phyloP scores from a whole-genome alignment of 2,888 invertebrate species.

The Diplolepis rosae region DNA sequence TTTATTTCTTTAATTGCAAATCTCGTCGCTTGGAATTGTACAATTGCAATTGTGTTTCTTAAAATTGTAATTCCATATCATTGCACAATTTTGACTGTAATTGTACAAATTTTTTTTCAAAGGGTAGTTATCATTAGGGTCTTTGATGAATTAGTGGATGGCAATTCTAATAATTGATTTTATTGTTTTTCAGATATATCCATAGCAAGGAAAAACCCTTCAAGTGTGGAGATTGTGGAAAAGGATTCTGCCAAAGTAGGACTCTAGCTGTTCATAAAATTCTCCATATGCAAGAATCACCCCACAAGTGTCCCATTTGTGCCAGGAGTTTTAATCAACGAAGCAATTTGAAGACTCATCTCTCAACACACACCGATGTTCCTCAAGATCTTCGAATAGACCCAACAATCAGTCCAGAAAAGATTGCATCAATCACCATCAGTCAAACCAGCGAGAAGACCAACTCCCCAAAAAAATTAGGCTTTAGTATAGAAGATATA shows the following conservation, averaged over 20 bases:
- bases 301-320: conserved; percentile 94
- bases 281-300: conserved; percentile 93
- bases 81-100: too few relatives aligned
- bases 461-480: conserved; percentile 76
- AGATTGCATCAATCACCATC: conserved; percentile 50
- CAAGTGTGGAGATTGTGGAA: conserved; percentile 96
- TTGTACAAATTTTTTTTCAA: neutral
- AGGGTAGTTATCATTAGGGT: neutral
- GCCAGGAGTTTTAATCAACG: conserved; percentile 93
- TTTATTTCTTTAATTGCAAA: neutral
- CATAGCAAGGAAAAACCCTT: conserved; percentile 99
- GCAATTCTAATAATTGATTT: conserved; percentile 6
- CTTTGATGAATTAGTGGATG: neutral
- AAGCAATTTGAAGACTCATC: conserved; percentile 92
- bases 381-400: conserved; percentile 72
- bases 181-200: conserved; percentile 84
- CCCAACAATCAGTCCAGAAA: conserved; percentile 43
- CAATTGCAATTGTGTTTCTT: too few relatives aligned
- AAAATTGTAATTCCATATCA: too few relatives aligned
- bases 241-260: conserved; percentile 98
- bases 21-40: too few relatives aligned
- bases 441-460: conserved; percentile 47
- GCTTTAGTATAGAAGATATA: conserved; percentile 92
- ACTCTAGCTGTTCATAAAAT: conserved; percentile 97
- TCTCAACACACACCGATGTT: conserved; percentile 88